Conservation (phyloP, 2,797 vertebrate species). For the Pangasius larnaudii region DNA sequence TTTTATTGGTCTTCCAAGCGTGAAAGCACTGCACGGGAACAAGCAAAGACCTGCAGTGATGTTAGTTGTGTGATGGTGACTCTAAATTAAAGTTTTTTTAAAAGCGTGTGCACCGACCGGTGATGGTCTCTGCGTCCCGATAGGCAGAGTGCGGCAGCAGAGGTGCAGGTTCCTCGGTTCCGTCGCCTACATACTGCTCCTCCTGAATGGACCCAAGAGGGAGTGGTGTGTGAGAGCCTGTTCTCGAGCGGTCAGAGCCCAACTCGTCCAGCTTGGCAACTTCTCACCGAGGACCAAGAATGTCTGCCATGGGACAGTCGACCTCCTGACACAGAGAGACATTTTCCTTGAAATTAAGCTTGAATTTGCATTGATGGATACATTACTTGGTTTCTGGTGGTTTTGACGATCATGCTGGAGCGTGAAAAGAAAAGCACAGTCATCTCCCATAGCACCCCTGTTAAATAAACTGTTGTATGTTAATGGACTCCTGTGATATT, state of each 20-base stretch:
- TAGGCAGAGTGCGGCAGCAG: conserved; percentile 73
- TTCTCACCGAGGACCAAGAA: conserved; percentile 73
- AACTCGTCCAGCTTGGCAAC: conserved; percentile 96
- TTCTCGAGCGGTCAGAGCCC: conserved; percentile 79
- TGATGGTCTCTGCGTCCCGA: conserved; percentile 97
- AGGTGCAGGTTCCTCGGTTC: conserved; percentile 68
- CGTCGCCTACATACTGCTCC: conserved; percentile 92
- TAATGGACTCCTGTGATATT: neutral
- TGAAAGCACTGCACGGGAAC: neutral
- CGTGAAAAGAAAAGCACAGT: neutral
- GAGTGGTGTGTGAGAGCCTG: conserved; percentile 74
- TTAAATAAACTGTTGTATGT: neutral
- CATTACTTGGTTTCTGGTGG: neutral
- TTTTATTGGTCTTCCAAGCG: neutral
- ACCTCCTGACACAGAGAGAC: conserved; percentile 12
- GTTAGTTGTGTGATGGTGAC: neutral
- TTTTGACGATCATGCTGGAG: neutral
- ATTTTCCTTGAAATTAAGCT: neutral
- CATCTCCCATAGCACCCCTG: no score
- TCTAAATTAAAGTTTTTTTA: neutral
- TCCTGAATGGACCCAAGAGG: conserved; percentile 74
- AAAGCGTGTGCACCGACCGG: conserved; percentile 74
- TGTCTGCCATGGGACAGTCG: conserved; percentile 28
- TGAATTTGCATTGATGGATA: neutral
- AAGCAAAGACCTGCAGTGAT: neutral